phyloP scores from a whole-genome alignment of 2,113 vertebrate genomes.

The Semnopithecus entellus region DNA sequence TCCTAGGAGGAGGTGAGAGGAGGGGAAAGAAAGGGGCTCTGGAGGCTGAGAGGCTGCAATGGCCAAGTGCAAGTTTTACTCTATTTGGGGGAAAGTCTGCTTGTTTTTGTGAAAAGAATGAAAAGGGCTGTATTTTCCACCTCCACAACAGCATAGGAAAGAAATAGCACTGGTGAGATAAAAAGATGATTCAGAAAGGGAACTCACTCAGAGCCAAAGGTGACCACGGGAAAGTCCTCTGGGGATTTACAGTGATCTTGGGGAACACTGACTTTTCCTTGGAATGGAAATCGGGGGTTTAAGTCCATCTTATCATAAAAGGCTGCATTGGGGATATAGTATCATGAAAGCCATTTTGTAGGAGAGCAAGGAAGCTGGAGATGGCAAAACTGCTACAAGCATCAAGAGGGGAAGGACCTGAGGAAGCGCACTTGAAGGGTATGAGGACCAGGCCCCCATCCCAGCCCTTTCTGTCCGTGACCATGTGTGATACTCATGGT shows the following conservation, averaged over 20 bases:
- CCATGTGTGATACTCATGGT: not conserved
- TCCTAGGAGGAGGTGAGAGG: accelerated
- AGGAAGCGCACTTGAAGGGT: not conserved
- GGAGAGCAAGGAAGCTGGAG: not conserved
- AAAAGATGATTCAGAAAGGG: not conserved
- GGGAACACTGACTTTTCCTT: not conserved
- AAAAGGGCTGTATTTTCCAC: not conserved
- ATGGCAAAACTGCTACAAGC: not conserved
- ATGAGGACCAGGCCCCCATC: not conserved
- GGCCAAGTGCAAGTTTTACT: not conserved
- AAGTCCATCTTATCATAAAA: not conserved
- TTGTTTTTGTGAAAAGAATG: not conserved
- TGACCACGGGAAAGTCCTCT: not conserved
- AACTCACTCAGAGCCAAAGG: not conserved
- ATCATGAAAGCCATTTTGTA: not conserved
- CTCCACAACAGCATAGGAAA: not conserved
- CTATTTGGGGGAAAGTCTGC: not conserved
- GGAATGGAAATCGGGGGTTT: not conserved
- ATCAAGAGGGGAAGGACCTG: not conserved
- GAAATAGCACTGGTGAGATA: not conserved
- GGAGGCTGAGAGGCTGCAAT: not conserved
- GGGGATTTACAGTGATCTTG: not conserved
- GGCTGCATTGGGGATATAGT: not conserved
- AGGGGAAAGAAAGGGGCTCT: too few relatives aligned
- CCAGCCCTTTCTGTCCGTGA: not conserved